phyloP scores from a whole-genome alignment of 64 coral and sea anemone genomes.

The Catalaphyllia jardinei region DNA sequence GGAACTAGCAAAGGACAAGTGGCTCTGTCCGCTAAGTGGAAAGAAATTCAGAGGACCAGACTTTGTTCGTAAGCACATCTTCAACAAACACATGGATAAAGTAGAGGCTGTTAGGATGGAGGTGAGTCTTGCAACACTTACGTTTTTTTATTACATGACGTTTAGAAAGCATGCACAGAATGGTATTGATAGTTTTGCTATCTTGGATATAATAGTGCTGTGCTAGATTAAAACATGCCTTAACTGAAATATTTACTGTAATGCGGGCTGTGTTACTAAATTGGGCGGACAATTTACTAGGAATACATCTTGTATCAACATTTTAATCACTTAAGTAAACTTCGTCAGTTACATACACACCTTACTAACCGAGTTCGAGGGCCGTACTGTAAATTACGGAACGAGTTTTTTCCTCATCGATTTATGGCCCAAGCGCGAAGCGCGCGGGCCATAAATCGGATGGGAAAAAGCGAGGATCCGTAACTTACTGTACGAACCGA shows the following conservation, averaged over 20 bases:
- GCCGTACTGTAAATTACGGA: too few relatives aligned
- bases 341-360: too few relatives aligned
- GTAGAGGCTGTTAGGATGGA: constrained; percentile 93
- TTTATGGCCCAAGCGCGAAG: too few relatives aligned
- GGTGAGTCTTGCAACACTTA: constrained; percentile 19
- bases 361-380: too few relatives aligned
- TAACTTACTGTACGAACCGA: too few relatives aligned
- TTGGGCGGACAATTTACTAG: constrained; percentile 39
- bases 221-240: constrained; percentile 62
- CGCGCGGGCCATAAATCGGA: too few relatives aligned
- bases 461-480: too few relatives aligned
- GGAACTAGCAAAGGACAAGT: constrained; percentile 95
- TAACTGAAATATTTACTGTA: constrained; percentile 38
- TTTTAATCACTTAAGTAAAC: too few relatives aligned
- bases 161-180: constrained; percentile 28
- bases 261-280: constrained; percentile 78
- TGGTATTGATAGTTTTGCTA: constrained; percentile 10
- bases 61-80: constrained; percentile 98
- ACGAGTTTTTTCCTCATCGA: too few relatives aligned
- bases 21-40: constrained; percentile 96
- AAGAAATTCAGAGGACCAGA: constrained; percentile 99
- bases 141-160: too few relatives aligned
- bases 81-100: constrained; percentile 98
- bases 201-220: constrained; percentile 38
- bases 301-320: too few relatives aligned